Conservation (phyloP, 2,113 vertebrate genomes). For the Oplegnathus fasciatus region DNA sequence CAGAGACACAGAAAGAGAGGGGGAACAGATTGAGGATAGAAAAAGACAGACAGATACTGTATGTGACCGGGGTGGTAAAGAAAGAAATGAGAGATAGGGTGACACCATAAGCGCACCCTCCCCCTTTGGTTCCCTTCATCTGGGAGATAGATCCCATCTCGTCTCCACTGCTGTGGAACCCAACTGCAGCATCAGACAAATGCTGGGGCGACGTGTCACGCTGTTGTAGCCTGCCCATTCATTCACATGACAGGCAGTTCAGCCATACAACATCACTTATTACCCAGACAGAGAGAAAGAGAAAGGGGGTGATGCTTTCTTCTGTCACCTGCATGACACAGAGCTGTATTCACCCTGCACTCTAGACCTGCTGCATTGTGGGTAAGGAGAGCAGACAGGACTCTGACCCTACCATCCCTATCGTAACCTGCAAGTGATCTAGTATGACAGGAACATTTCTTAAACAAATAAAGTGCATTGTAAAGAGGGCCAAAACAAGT, state of each 20-base stretch:
- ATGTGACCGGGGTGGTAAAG: slow-evolving; percentile 19
- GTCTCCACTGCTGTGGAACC: slow-evolving; percentile 43
- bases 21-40: slow-evolving; percentile 10
- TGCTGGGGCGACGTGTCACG: slow-evolving; percentile 31
- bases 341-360: background rate
- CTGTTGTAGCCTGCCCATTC: slow-evolving; percentile 45
- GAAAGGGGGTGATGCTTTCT: background rate
- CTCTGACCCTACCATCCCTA: background rate
- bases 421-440: background rate
- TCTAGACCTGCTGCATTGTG: slow-evolving; percentile 21
- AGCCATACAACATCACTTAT: slow-evolving; percentile 53
- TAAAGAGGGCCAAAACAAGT: background rate
- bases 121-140: slow-evolving; percentile 4
- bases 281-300: slow-evolving; percentile 31
- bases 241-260: slow-evolving; percentile 67
- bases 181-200: slow-evolving; percentile 50
- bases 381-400: background rate
- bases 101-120: slow-evolving; percentile 28
- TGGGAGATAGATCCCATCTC: slow-evolving; percentile 52
- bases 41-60: slow-evolving; percentile 40
- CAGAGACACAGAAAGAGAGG: slow-evolving; percentile 22
- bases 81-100: slow-evolving; percentile 41
- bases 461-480: background rate
- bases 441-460: background rate
- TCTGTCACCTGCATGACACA: slow-evolving; percentile 14